Evolutionary conservation across 2,888 invertebrate genomes (phyloP), one percentile per base, ranked within the genome.

Genomic region (Pantelozetes paolii): DNA sequence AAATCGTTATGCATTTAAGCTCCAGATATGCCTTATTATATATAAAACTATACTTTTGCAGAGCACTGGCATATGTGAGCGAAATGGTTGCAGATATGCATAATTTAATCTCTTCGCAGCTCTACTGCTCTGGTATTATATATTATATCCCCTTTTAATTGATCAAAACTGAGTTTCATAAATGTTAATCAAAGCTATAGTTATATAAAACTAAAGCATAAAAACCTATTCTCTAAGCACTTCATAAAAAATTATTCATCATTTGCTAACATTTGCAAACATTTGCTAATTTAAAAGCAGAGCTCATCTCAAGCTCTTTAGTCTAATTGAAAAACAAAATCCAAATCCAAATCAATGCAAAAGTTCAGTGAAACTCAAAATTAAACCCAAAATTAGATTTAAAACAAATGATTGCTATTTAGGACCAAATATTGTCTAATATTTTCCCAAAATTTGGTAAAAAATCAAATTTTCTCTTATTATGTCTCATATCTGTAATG

Each of bases 61-160:
- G 36, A 40, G 36, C 20, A 36, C 20, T 18, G 11, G 20, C 11
- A 23, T 18, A 36, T 18, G 23, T 15, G 20, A 50, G 50, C n/a
- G 13, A 50, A 23, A 26, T n/a, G 26, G 15, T 64, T 28, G n/a
- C 23, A 64, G 64, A 64, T 36, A 64, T 64, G 64, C 64, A 64
- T 64, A 64, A 64, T 64, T 64, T 64, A 64, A 64, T 64, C 64
- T 64, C 64, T 64, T 64, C 40, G 15, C 64, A 40, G 54, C 57
- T 28, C 57, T 18, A 18, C 15, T 57, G 15, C 30, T 15, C 11
- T 23, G 6, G 2, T 50, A 50, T 50, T 1, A 13, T 28, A 28
- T 18, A 18, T n/a, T 54, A 64, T 64, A 64, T 64, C 64, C 64
- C 23, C 30, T 64, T 64, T 64, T 64, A 64, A 64, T 64, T 64